Evolutionary conservation across 2,888 invertebrate genomes (phyloP), one percentile per base, ranked within the genome.

Genomic region (Leptinotarsa tumamoca): DNA sequence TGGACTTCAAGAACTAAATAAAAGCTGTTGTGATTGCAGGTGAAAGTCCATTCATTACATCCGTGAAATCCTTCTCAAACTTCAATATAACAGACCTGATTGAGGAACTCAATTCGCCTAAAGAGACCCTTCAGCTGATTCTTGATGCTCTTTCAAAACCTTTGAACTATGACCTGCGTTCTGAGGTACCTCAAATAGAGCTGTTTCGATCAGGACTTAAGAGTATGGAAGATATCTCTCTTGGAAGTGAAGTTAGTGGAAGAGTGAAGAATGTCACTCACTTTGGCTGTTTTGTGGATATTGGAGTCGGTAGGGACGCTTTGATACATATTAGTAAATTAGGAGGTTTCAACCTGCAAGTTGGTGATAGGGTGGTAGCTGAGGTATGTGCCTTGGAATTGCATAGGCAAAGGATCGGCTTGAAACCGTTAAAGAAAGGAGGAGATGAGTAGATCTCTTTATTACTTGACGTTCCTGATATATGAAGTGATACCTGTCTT

Each of bases 251-350:
- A 14, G 87, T 95, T 68, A 94, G 92, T 69, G 95, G 98, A n/a
- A 92, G 93, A 2, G 94, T 98, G 1, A 91, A 91, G 18, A 98
- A 98, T 87, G 93, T 95, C 0, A 96, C 96, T 0, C 94, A 95
- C 79, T 98, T 98, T 87, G 98, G 98, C 0, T 94, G 95, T 71
- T 98, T 98, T 88, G 95, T 97, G 0, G 98, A 98, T 86, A 91
- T 95, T 80, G 96, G 96, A 0, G 93, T 95, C 0, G 93, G 93
- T 27, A 90, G 88, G 69, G 90, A 93, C 85, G 95, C 94, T 0
- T 89, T 96, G 14, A 92, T 96, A 79, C 95, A 94, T 82, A 88
- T 86, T 0, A 93, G 91, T 80, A 90, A 92, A 69, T 88, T 93
- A 85, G 90, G 90, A 10, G 90, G 91, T 10, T 85, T 88, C 50